Base-by-base conservation (phyloP, 1,140 invertebrate species). In the Asobara japonica region DNA sequence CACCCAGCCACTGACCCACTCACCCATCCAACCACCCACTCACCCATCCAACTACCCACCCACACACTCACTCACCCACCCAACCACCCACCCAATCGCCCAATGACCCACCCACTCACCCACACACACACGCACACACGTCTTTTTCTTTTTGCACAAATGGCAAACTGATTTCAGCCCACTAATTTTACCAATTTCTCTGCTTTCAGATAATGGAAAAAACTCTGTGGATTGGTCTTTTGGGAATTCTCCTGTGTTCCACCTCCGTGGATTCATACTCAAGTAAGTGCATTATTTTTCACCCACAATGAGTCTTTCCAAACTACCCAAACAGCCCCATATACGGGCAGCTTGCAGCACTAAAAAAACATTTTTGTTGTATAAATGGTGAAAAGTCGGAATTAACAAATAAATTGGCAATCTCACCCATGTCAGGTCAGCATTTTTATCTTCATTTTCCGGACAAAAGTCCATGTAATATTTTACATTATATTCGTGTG, bases 271-370 rank as follows among this genome's bases (percentile, higher is more conserved):
- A 72, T 73, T 79, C 84, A 56, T 86, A 81, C 66, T 83, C 78
- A n/a, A 87, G 86, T 87, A 65, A 83, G 84, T 80, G 62, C 74
- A 36, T 71, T 73, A 73, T 67, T 71, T 76, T 71, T 20, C 60
- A n/a, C n/a, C 33, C 25, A 68, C 68, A 73, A 73, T 71, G 71
- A 64, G 41, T 65, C 36, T 64, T 68, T 61, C 7, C 65, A 18
- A 65, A 76, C 65, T 73, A 22, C 22, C 51, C 22, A 56, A 56
- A 56, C 25, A 22, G 18, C 22, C n/a, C 51, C 20, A 10, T 56
- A 56, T 27, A 56, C 3, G 45, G 3, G 20, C 10, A 45, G 41
- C 18, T 45, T 56, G 20, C 20, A 56, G 20, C 22, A 56, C 51
- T 56, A 10, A 56, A 25, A n/a, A 22, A 25, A 25, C 51, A 56